Conservation (phyloP, 2,113 vertebrate species). For the Cyanocitta stelleri region DNA sequence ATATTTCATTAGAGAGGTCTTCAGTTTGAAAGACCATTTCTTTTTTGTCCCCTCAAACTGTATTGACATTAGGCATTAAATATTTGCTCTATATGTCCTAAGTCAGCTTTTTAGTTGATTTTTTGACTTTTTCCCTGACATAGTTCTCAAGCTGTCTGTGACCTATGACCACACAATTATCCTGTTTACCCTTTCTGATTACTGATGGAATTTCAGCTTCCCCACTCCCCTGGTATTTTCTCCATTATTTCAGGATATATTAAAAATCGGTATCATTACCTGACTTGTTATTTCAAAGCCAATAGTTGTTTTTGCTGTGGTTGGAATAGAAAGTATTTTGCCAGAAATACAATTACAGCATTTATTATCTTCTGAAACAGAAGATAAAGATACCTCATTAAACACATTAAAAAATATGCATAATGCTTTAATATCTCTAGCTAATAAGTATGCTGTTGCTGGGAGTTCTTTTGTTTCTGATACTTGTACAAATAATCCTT, state of each 20-base stretch:
- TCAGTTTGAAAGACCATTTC: not conserved
- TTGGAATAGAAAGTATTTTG: not conserved
- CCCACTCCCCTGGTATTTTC: not conserved
- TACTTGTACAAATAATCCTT: not conserved
- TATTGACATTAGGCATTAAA: not conserved
- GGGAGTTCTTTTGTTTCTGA: not conserved
- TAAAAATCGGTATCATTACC: not conserved
- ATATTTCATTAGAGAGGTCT: not conserved
- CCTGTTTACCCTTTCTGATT: conserved; percentile 8
- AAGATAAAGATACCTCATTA: not conserved
- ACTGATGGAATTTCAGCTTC: not conserved
- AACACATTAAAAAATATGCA: not conserved
- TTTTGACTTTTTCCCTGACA: not conserved
- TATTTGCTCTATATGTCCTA: not conserved
- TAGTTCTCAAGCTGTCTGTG: not conserved
- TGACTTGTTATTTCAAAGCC: not conserved
- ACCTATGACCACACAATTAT: not conserved
- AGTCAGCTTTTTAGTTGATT: not conserved
- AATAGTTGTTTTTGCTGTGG: not conserved
- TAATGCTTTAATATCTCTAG: not conserved
- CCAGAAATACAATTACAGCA: not conserved
- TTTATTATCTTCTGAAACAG: not conserved
- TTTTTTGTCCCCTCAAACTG: not conserved
- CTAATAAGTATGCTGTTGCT: not conserved
- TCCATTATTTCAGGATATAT: not conserved